Evolutionary conservation across 1,140 invertebrate species (phyloP), one percentile per base, ranked within the genome.

Genomic region (Ectropis grisescens): DNA sequence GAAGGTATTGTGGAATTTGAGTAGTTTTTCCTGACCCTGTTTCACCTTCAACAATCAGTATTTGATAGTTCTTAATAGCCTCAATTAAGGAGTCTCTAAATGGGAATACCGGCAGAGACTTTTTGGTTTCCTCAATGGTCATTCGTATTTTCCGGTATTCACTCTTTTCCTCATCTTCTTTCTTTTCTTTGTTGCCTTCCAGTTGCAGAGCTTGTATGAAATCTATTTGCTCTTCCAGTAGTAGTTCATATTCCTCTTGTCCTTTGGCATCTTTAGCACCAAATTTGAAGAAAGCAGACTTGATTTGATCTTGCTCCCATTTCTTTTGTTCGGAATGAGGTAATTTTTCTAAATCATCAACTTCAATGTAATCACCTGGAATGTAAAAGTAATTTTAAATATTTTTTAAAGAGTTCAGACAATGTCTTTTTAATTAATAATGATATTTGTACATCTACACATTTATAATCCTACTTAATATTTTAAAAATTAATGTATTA

Each of bases 21-120:
- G 98, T 99, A 0, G 98, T 99, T 87, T 99, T 99, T 2, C 98
- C 97, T 10, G 94, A 96, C 0, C 97, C 97, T 10, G 97, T 98
- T 86, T 99, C 97, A 29, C 98, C 98, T 84, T 98, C 97, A 46
- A 99, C 95, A 49, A 99, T 99, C 0, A 98, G 79, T 45, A 95
- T 85, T 82, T 99, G 96, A 83, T 98, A 93, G 29, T 94, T 89
- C 56, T 82, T 85, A 8, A 99, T 91, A 6, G 96, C 95, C 55
- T 91, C 82, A 40, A 99, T 90, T 7, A 99, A 82, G 70, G 95
- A 92, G 22, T 97, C 87, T 69, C 88, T 91, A 59, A 98, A 99
- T 2, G 93, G 92, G 85, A 89, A 99, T 24, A 99, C 95, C 0
- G 98, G 98, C 11, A 99, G 82, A 54, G 93, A 96, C 65, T 88